Percentiles rank a stretch among this genome's conserved stretches.
Conservation (phyloP, 2,888 invertebrate species). For the Chrysotoxum bicinctum region DNA sequence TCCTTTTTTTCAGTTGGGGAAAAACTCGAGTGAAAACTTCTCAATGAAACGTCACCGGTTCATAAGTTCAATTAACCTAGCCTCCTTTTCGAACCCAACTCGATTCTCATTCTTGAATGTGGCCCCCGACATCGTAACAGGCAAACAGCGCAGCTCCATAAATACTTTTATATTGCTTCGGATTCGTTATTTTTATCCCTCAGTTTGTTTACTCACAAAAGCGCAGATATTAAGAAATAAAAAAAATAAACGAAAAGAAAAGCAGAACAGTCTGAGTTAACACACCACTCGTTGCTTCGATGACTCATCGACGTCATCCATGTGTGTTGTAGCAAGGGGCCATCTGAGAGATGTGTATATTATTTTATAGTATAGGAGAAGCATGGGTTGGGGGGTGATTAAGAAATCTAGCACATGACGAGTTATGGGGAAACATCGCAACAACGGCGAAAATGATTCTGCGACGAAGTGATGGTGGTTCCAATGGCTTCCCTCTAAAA, state of each 20-base stretch:
- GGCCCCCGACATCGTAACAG: conserved; percentile 39
- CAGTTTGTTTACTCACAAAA: conserved; percentile 73
- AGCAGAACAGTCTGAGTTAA: conserved; percentile 63
- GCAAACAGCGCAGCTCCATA: conserved; percentile 19
- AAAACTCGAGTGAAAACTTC: conserved; percentile 21
- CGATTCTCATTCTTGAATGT: conserved; percentile 37
- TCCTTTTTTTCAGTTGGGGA: background rate
- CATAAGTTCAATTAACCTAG: conserved; percentile 69
- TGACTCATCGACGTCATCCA: conserved; percentile 67
- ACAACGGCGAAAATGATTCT: conserved; percentile 27
- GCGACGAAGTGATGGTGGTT: conserved; percentile 47
- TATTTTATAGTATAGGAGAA: background rate
- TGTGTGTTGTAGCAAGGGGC: conserved; percentile 60
- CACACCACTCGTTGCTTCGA: conserved; percentile 68
- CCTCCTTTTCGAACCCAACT: background rate
- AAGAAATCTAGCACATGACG: conserved; percentile 72
- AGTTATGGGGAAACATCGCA: conserved; percentile 68
- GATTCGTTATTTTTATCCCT: conserved; percentile 69
- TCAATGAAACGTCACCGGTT: conserved; percentile 68
- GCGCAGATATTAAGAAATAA: conserved; percentile 61
- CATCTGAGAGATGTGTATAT: conserved; percentile 45
- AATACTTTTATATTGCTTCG: conserved; percentile 60
- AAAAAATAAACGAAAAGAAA: conserved; percentile 31
- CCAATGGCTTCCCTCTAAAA: conserved; percentile 55
- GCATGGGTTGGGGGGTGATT: conserved; percentile 48